A percentile compares a stretch with the other conserved stretches of the same genome.
Evolutionary conservation across 2,888 invertebrate genomes (phyloP).

Genomic region (Glaucopsyche alexis): DNA sequence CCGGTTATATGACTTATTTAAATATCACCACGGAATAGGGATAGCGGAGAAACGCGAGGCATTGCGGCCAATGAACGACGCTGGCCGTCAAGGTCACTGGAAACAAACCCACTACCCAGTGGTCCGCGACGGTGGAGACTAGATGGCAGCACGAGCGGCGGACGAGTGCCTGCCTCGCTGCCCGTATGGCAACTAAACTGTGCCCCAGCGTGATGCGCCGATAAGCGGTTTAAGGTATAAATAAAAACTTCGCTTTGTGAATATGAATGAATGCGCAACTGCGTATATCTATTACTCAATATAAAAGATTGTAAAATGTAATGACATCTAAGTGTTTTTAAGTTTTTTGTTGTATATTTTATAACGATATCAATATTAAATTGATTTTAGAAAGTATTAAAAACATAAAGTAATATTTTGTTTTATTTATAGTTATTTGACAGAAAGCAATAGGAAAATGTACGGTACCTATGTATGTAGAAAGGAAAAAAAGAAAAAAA

Average conservation of each 20-base stretch:
- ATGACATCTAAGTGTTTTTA: too few relatives aligned
- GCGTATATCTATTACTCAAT: slow-evolving; percentile 4
- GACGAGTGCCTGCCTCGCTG: slow-evolving; percentile 64
- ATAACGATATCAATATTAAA: too few relatives aligned
- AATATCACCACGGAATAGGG: slow-evolving; percentile 64
- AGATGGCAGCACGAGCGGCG: slow-evolving; percentile 61
- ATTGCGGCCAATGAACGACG: slow-evolving; percentile 73
- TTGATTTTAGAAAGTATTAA: too few relatives aligned
- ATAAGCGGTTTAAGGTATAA: slow-evolving; percentile 76
- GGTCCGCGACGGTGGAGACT: slow-evolving; percentile 44
- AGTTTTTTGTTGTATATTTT: too few relatives aligned
- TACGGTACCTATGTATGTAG: too few relatives aligned
- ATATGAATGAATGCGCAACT: slow-evolving; percentile 65
- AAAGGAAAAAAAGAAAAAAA: too few relatives aligned
- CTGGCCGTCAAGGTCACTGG: slow-evolving; percentile 70
- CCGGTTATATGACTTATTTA: slow-evolving; percentile 46
- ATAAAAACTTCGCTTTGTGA: slow-evolving; percentile 68
- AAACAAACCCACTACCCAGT: slow-evolving; percentile 50
- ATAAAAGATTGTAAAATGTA: not conserved
- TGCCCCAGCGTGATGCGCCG: slow-evolving; percentile 64
- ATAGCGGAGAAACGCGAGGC: slow-evolving; percentile 55
- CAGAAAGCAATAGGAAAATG: too few relatives aligned
- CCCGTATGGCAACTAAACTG: slow-evolving; percentile 73
- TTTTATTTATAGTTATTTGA: too few relatives aligned
- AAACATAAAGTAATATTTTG: too few relatives aligned